Evolutionary conservation across 30 jellyfish, hydroid and myxozoan genomes (phyloP).

Genomic region (Aurelia aurita complex sp. Pacific): DNA sequence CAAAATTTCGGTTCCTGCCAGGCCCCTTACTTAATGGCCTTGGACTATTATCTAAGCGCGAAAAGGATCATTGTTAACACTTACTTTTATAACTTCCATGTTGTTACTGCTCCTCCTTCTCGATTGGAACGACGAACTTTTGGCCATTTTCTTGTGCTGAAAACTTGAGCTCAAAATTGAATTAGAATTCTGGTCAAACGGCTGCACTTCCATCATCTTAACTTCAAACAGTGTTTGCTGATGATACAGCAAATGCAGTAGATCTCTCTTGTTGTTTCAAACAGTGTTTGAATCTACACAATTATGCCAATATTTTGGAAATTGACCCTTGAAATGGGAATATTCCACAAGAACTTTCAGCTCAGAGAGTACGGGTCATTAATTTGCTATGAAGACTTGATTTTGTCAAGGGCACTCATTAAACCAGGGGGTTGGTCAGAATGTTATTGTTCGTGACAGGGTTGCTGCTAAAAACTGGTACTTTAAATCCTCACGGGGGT

Average conservation of each 20-base stretch:
- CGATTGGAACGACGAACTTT: conserved; percentile 50
- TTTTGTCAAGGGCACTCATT: background rate
- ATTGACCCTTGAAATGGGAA: too few species aligned
- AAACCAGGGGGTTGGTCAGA: background rate
- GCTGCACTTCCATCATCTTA: conserved; percentile 29
- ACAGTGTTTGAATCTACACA: background rate
- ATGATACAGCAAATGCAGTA: background rate
- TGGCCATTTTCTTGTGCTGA: conserved; percentile 20
- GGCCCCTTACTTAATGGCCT: too few species aligned
- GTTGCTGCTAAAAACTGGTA: background rate
- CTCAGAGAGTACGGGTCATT: too few species aligned
- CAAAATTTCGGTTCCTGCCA: too few species aligned
- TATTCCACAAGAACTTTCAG: too few species aligned
- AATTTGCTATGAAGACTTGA: too few species aligned
- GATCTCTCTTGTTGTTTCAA: background rate
- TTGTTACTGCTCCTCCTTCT: conserved; percentile 9
- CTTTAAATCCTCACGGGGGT: background rate
- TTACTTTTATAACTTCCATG: conserved; percentile 19
- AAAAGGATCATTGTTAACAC: background rate
- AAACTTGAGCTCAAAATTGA: conserved; percentile 42
- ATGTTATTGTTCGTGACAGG: background rate
- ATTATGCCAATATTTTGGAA: background rate
- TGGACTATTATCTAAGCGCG: too few species aligned
- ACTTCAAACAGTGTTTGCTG: too few species aligned
- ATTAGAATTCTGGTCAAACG: conserved; percentile 43